Percentiles rank a stretch among this genome's conserved stretches.
Evolutionary conservation across 2,797 vertebrate species (phyloP).

Genomic region (Aldrovandia affinis): DNA sequence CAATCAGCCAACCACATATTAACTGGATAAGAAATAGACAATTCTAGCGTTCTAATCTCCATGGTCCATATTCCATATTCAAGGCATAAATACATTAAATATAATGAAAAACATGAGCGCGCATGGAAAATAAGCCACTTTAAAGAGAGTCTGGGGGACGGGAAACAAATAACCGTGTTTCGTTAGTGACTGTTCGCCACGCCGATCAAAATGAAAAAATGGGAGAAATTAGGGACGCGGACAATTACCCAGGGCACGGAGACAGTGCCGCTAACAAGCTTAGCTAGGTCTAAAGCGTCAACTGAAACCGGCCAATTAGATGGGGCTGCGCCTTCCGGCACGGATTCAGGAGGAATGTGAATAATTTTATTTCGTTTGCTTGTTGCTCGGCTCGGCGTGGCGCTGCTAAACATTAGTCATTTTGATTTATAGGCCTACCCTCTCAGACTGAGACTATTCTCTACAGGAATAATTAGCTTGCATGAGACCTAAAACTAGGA

Average conservation of each 20-base stretch:
- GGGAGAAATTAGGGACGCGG: not conserved
- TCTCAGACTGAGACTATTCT: not conserved
- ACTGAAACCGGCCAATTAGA: constrained; percentile 4
- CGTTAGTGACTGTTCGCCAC: too few species aligned
- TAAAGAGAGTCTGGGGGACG: too few species aligned
- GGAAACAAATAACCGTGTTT: too few species aligned
- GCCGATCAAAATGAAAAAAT: too few species aligned
- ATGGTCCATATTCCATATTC: too few species aligned
- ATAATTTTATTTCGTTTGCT: not conserved
- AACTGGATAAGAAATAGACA: too few species aligned
- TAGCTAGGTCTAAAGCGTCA: not conserved
- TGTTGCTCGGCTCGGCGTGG: not conserved
- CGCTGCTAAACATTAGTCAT: not conserved
- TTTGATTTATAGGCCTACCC: not conserved
- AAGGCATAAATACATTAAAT: too few species aligned
- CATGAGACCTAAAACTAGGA: not conserved
- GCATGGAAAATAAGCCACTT: too few species aligned
- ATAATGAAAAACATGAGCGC: too few species aligned
- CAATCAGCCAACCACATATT: too few species aligned
- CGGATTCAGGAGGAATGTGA: not conserved
- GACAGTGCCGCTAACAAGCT: constrained; percentile 1
- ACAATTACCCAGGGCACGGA: not conserved
- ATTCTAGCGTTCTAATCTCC: too few species aligned
- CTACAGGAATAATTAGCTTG: not conserved
- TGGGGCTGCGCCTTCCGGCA: not conserved